Conservation (phyloP, 2,113 vertebrate genomes). For the Poeciliopsis turrubarensis region DNA sequence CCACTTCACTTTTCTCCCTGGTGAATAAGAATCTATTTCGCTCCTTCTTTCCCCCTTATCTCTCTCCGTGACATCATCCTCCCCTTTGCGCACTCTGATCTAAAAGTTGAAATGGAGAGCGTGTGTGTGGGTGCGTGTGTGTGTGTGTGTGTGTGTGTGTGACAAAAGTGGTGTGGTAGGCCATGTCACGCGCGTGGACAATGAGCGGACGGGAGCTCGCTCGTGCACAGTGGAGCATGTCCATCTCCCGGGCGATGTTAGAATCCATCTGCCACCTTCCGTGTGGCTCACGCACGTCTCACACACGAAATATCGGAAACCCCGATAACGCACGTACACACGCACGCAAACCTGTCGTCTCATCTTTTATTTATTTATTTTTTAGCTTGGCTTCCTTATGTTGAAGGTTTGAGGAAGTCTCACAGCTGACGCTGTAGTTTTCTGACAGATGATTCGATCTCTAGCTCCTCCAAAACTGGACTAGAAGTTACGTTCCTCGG, state of each 20-base stretch:
- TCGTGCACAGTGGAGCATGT: conserved; percentile 64
- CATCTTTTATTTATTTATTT: conserved; percentile 4
- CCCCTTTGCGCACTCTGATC: conserved; percentile 33
- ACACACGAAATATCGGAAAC: neutral
- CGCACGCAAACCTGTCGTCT: conserved; percentile 21
- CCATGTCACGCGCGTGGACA: conserved; percentile 62
- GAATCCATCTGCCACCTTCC: conserved; percentile 32
- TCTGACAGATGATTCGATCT: neutral
- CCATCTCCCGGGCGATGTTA: conserved; percentile 52
- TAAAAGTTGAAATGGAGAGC: conserved; percentile 47
- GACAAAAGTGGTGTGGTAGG: conserved; percentile 73
- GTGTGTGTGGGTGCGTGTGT: neutral
- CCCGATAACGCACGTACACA: neutral
- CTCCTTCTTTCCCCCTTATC: conserved; percentile 29
- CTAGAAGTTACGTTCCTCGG: too few relatives aligned
- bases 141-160: conserved; percentile 24
- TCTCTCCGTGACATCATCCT: conserved; percentile 25
- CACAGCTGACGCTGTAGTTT: neutral
- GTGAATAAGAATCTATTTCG: conserved; percentile 57
- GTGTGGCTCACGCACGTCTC: conserved; percentile 21
- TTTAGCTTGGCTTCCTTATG: conserved; percentile 17
- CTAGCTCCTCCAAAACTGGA: neutral
- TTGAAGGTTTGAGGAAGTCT: conserved; percentile 21
- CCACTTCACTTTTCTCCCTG: conserved; percentile 53
- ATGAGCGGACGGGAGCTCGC: conserved; percentile 52